Percentiles rank a stretch among this genome's conserved stretches.
Evolutionary conservation across 2,888 invertebrate species (phyloP).

Genomic region (Stenodema calcarata): DNA sequence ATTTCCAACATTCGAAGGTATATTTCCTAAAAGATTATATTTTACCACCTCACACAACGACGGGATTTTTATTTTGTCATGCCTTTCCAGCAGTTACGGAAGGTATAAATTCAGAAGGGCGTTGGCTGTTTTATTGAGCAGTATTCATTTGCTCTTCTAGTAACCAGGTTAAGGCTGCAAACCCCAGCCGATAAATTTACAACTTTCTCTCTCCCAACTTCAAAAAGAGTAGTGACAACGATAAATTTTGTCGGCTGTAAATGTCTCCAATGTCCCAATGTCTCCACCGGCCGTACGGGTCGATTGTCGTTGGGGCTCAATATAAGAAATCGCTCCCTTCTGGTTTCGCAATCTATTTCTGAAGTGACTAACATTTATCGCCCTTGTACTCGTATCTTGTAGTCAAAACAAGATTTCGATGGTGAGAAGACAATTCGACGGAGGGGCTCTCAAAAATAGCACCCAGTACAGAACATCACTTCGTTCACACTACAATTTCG

Average conservation of each 20-base stretch:
- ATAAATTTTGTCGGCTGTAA: slow-evolving; percentile 3
- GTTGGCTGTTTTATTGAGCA: neutral
- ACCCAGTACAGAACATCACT: neutral
- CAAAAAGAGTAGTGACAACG: slow-evolving; percentile 6
- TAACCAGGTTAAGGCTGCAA: slow-evolving; percentile 9
- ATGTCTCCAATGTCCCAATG: no score
- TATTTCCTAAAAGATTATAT: neutral
- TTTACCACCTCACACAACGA: neutral
- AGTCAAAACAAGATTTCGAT: neutral
- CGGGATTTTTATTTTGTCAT: neutral
- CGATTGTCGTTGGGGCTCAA: neutral
- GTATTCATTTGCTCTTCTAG: neutral
- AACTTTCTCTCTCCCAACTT: slow-evolving; percentile 8
- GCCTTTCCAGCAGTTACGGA: neutral
- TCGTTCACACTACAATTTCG: neutral
- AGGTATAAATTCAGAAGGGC: neutral
- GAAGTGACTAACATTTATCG: neutral
- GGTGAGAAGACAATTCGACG: neutral
- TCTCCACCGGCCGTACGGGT: neutral
- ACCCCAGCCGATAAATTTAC: neutral
- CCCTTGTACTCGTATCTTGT: neutral
- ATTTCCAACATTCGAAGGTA: neutral
- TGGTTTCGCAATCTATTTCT: neutral
- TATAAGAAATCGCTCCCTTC: neutral
- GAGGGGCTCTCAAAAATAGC: neutral